Evolutionary conservation across 2,888 invertebrate species (phyloP).

Genomic region (Drosophila algonquin): DNA sequence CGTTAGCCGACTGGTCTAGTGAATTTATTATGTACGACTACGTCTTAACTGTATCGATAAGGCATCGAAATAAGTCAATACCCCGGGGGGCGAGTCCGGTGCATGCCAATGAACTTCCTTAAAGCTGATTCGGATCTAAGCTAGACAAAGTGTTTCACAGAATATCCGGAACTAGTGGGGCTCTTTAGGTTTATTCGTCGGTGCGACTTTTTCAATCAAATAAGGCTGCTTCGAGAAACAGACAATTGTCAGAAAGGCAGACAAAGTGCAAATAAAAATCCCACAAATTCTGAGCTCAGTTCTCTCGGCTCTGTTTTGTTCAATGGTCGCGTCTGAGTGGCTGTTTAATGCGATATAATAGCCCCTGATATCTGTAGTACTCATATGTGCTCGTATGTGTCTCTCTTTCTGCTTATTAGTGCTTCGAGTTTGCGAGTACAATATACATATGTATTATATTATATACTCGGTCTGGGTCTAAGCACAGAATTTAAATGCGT

Average conservation of each 20-base stretch:
- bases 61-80: constrained; percentile 46
- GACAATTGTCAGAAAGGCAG: constrained; percentile 39
- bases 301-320: constrained; percentile 35
- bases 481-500: constrained; percentile 49
- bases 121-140: constrained; percentile 33
- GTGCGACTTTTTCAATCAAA: neutral
- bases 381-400: constrained; percentile 19
- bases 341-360: constrained; percentile 39
- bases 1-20: constrained; percentile 23
- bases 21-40: constrained; percentile 16
- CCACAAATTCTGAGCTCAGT: constrained; percentile 40
- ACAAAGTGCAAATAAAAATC: constrained; percentile 54
- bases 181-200: constrained; percentile 36
- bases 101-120: constrained; percentile 76
- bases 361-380: constrained; percentile 21
- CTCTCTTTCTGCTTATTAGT: constrained; percentile 16
- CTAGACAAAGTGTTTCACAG: constrained; percentile 26
- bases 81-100: constrained; percentile 29
- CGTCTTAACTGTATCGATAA: constrained; percentile 50
- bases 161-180: constrained; percentile 59
- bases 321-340: constrained; percentile 42
- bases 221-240: constrained; percentile 23
- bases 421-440: constrained; percentile 9
- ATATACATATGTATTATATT: constrained; percentile 31
- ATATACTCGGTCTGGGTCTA: constrained; percentile 52